These are phyloP conservation scores for Macaria liturata DNA, from an alignment of 2,888 invertebrate genomes.

Conservation along the genomic window DNA sequence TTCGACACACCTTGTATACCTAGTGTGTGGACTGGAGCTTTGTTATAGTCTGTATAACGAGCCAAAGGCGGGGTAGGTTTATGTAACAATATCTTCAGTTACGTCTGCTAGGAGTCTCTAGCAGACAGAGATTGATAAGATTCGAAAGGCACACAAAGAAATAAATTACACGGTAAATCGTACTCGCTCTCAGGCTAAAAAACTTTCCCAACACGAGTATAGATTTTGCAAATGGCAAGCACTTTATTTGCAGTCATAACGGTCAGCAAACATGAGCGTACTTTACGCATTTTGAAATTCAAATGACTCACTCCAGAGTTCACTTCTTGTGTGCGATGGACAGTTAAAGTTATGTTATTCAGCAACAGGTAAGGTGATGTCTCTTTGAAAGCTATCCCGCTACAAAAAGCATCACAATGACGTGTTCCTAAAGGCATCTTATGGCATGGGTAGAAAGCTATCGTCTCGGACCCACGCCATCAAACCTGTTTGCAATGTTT, in stretches of 20 bases:
- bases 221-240: no score
- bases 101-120: no score
- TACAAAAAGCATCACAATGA: slow-evolving; percentile 15
- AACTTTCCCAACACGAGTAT: no score
- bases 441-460: slow-evolving; percentile 19
- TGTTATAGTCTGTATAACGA: slow-evolving; percentile 4
- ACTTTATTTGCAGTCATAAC: no score
- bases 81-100: neutral
- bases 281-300: no score
- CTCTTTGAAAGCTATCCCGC: neutral
- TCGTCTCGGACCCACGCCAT: slow-evolving; percentile 16
- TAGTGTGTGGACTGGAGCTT: neutral
- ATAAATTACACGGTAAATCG: no score
- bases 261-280: no score
- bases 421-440: slow-evolving; percentile 16
- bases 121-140: no score
- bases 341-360: slow-evolving; percentile 7
- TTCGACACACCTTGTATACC: slow-evolving; percentile 17
- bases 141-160: no score
- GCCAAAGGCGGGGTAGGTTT: neutral
- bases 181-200: no score
- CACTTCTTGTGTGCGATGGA: neutral
- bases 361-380: no score
- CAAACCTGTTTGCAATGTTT: slow-evolving; percentile 30
- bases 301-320: no score